Percentiles rank a stretch among this genome's conserved stretches.
phyloP scores from a whole-genome alignment of 92 coral and sea anemone genomes.

The Diadumene lineata region DNA sequence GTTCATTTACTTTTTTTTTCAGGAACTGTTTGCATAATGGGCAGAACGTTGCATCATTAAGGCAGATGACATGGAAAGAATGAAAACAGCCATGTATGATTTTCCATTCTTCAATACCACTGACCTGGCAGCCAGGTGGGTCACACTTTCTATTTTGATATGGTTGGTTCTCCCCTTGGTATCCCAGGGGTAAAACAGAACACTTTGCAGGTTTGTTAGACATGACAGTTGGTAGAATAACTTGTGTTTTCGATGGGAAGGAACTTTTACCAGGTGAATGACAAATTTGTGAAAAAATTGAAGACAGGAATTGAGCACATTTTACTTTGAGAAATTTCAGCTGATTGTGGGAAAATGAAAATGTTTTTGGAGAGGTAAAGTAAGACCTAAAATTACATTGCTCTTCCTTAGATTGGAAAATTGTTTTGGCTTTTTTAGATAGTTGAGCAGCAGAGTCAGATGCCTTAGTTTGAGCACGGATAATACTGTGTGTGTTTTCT shows the following conservation, averaged over 20 bases:
- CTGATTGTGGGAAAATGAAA: background rate
- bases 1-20: slow-evolving; percentile 22
- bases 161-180: background rate
- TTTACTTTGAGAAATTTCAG: slow-evolving; percentile 24
- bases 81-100: slow-evolving; percentile 38
- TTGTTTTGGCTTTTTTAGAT: slow-evolving; percentile 21
- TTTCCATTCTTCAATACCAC: slow-evolving; percentile 9
- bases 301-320: slow-evolving; percentile 22
- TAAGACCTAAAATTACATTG: background rate
- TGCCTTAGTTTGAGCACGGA: slow-evolving; percentile 25
- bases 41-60: slow-evolving; percentile 20
- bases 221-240: slow-evolving; percentile 29
- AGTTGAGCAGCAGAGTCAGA: slow-evolving; percentile 25
- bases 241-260: background rate
- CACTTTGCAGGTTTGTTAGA: slow-evolving; percentile 11
- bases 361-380: background rate
- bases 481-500: slow-evolving; percentile 34
- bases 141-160: slow-evolving; percentile 24
- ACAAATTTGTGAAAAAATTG: slow-evolving; percentile 11
- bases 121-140: slow-evolving; percentile 23
- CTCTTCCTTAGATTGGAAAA: slow-evolving; percentile 16
- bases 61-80: slow-evolving; percentile 22
- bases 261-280: slow-evolving; percentile 1
- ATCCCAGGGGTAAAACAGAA: slow-evolving; percentile 25
- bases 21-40: slow-evolving; percentile 23